Base-by-base conservation (phyloP, 2,888 invertebrate species). In the Pristionchus fissidentatus region DNA sequence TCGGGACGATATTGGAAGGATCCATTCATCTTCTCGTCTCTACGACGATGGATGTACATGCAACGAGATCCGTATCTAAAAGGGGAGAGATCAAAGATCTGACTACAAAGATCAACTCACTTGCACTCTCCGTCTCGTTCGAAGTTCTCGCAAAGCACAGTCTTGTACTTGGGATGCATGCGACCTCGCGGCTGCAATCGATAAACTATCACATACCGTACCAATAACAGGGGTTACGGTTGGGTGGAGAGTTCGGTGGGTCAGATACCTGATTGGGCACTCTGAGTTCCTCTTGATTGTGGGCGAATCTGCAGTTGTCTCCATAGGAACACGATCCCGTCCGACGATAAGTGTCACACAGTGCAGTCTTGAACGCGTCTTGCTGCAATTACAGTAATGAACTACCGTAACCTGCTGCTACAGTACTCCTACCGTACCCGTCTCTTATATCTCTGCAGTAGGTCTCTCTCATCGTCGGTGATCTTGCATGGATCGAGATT, bases 111-210 rank as follows among this genome's bases (percentile, higher is more conserved):
- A 32, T 60, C 57, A n/a, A 55, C 57, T 49, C 38, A 83, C 83
- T 57, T 70, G 83, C 83, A 83, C 73, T 70, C 73, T 35, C 70
- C 70, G 49, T 83, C 83, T 8, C 83, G 49, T 57, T 83, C 83
- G 55, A 89, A 89, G 84, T 89, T 89, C 84, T 88, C 88, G 70
- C 89, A 89, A 32, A 89, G 86, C 29, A 87, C 87, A 26, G 89
- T 89, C 84, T 89, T 89, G 87, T 89, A 89, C 84, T 89, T 89
- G 73, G 89, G 89, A 86, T 89, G 89, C 66, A 85, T 85, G 10
- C 87, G 78, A 77, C 89, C 89, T 41, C 89, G 87, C 19, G 87
- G 86, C 88, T 88, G 84, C 70, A 87, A 87, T 15, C 60, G 13
- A 32, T 41, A 32, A 26, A 46, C n/a, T 4, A 43, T 19, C 5